Evolutionary conservation across 2,113 vertebrate genomes (phyloP).

Genomic region (Albula goreensis): DNA sequence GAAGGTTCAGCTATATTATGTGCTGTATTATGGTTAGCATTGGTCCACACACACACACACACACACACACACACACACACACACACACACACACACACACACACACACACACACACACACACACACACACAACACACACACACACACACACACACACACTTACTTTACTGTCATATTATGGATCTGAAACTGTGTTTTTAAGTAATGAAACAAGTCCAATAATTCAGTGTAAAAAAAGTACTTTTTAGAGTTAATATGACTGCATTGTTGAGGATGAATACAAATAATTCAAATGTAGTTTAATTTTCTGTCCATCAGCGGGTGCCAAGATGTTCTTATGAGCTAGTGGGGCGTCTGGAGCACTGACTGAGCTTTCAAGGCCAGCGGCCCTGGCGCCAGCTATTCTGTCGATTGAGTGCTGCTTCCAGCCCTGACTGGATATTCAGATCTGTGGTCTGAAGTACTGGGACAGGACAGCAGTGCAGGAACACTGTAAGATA

Average conservation of each 20-base stretch:
- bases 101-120: not conserved
- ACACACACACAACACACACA: not conserved
- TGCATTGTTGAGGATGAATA: not conserved
- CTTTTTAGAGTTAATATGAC: not conserved
- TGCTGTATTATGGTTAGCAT: too few relatives aligned
- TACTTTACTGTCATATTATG: not conserved
- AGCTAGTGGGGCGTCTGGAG: conserved; percentile 1
- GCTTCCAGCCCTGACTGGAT: not conserved
- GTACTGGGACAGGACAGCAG: not conserved
- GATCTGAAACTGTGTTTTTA: not conserved
- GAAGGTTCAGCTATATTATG: not conserved
- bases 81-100: not conserved
- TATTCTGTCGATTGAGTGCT: not conserved
- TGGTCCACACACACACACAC: not conserved
- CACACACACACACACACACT: not conserved
- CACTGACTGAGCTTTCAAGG: not conserved
- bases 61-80: not conserved
- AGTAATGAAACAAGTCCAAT: not conserved
- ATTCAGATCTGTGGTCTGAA: conserved; percentile 17
- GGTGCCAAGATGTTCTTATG: not conserved
- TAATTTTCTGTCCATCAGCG: conserved; percentile 6
- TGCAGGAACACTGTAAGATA: not conserved
- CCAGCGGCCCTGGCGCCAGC: not conserved
- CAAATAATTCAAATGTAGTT: not conserved
- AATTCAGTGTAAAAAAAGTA: conserved; percentile 2